These are phyloP conservation scores for Psittacula cyanocephala DNA, from an alignment of 2,113 vertebrate genomes.

Conservation along the genomic window DNA sequence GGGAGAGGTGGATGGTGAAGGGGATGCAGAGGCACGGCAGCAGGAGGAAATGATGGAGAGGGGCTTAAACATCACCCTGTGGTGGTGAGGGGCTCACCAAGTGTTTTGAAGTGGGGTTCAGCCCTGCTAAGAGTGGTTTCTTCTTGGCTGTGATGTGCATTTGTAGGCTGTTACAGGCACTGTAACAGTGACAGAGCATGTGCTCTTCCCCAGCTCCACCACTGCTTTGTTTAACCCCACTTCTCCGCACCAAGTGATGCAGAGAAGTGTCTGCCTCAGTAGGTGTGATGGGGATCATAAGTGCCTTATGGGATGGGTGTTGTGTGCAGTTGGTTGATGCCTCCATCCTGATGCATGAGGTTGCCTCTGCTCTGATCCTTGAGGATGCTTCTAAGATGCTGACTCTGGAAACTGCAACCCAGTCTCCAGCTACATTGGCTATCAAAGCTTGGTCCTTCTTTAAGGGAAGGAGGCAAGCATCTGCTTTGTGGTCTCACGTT, in stretches of 20 bases:
- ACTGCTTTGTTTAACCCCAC: background rate
- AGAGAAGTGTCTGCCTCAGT: background rate
- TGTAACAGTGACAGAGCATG: background rate
- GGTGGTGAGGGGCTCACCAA: background rate
- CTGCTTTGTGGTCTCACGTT: background rate
- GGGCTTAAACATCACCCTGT: background rate
- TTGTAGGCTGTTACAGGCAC: rapidly evolving
- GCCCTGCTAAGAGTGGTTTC: background rate
- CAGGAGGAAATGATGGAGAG: background rate
- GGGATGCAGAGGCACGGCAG: rapidly evolving
- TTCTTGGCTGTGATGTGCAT: background rate
- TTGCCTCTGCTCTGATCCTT: background rate
- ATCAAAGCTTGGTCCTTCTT: background rate
- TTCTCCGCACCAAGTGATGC: rapidly evolving
- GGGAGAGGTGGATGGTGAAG: background rate
- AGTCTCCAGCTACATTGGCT: rapidly evolving
- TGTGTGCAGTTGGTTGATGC: background rate
- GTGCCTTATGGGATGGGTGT: background rate
- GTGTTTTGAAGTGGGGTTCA: background rate
- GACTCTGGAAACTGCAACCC: background rate
- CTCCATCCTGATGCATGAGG: rapidly evolving
- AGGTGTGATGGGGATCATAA: background rate
- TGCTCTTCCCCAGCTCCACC: background rate
- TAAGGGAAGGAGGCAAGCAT: background rate
- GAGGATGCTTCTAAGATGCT: background rate